Evolutionary conservation across 2,797 vertebrate genomes (phyloP), one percentile per base, ranked within the genome.

Genomic region (Coendou prehensilis): DNA sequence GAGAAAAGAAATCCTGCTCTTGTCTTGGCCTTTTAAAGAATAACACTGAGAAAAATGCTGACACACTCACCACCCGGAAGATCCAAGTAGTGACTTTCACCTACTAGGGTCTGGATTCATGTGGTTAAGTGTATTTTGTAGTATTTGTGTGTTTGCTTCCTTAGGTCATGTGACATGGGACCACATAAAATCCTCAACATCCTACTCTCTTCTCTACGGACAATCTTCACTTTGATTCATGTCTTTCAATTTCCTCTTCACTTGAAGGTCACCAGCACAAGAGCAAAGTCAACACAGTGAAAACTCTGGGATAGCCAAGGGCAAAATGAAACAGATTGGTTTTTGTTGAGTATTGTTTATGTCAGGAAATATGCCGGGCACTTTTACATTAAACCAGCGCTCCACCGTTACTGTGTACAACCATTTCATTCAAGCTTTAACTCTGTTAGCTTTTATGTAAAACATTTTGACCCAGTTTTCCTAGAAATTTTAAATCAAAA

Each of bases 321-420:
- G 59, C 9, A 89, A 93, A 84, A 61, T 59, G 37, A 79, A 91
- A 96, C 41, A 28, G 50, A 56, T 50, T 64, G 33, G 67, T 82
- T 93, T 89, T 95, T 94, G 75, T 82, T n/a, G 14, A 61, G 37
- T 92, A 76, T 79, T 87, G 9, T 88, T 97, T 96, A 78, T 67
- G 45, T 94, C 85, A 94, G 86, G 89, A 96, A 96, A 71, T 69
- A 82, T 1, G 14, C 57, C 50, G 23, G 82, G 18, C 7, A 26
- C 59, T 81, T 96, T 69, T 84, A 81, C 45, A 47, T 61, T 91
- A 89, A 89, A 91, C 69, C 94, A 88, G 91, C 52, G 80, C 30
- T 80, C 92, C 92, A 11, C 4, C 9, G 22, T 73, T 63, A 33
- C 37, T 63, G 13, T 1, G 56, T 37, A 56, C 23, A 91, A 64